Evolutionary conservation across 1,140 invertebrate species (phyloP), one percentile per base, ranked within the genome.

Genomic region (Drosophila melanica): DNA sequence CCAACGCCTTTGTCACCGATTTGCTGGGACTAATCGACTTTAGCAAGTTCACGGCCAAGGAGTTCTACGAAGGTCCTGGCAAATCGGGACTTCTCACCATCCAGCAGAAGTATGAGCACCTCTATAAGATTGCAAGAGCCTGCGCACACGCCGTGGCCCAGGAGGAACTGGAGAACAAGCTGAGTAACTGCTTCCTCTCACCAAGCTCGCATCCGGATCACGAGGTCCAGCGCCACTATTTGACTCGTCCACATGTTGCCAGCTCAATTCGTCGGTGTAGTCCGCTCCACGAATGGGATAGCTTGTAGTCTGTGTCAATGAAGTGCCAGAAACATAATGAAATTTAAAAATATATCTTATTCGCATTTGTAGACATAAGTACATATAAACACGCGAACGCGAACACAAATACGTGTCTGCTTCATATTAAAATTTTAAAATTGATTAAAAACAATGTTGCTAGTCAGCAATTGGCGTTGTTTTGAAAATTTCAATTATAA

Each of bases 61-160:
- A 51, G 7, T 51, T 51, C 14, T 51, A 51, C 10, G 48, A 33
- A 35, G 48, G 48, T 7, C 48, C 48, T n/a, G 48, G 48, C n/a
- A 51, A 51, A 18, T 51, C 48, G 4, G 35, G 11, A 10, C 30
- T 51, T 16, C 48, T 51, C 14, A 35, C n/a, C 14, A 14, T 51
- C 1, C 48, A 35, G 14, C 48, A 51, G 33, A 51, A 51, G 14
- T 51, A 51, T 2, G 48, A 51, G 9, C n/a, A 51, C n/a, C 48
- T 51, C 30, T 51, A 35, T 3, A 27, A 48, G 10, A 48, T 9
- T 4, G 6, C 4, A 5, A 10, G 10, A 16, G 11, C 18, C 20
- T 27, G 18, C 27, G 20, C 20, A 47, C 45, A 23, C 5, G 45
- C 20, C 6, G 20, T 23, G 9, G 47, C 23, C 47, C 47, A 48